Percentiles rank a stretch among this genome's conserved stretches.
Conservation (phyloP, 1,140 invertebrate genomes). For the Papilio machaon region DNA sequence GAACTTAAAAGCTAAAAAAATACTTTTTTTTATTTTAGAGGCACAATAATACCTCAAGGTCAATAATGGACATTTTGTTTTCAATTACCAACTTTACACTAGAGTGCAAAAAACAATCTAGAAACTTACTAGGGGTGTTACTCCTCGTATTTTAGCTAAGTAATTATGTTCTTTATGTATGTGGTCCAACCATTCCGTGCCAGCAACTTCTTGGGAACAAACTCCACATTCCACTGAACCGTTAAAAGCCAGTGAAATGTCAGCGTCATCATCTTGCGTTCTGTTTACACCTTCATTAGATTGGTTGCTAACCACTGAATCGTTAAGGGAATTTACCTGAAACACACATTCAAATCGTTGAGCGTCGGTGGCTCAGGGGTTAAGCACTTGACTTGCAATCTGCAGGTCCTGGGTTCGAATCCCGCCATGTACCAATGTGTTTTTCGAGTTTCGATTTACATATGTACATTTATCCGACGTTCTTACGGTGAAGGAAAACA, state of each 20-base stretch:
- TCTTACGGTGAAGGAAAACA: too few species aligned
- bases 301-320: background rate
- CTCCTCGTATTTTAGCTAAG: conserved; percentile 55
- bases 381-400: too few species aligned
- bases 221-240: conserved; percentile 48
- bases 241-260: background rate
- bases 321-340: background rate
- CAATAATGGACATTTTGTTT: background rate
- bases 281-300: background rate
- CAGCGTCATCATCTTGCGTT: background rate
- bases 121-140: conserved; percentile 39
- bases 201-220: conserved; percentile 40
- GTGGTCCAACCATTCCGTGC: conserved; percentile 50
- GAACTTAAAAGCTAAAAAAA: too few species aligned
- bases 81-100: background rate
- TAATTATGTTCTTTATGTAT: conserved; percentile 53
- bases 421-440: too few species aligned
- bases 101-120: background rate
- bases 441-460: too few species aligned
- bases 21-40: too few species aligned
- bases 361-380: too few species aligned
- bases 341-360: background rate
- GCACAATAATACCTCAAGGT: background rate
- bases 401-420: too few species aligned
- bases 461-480: too few species aligned